A percentile compares a stretch with the other conserved stretches of the same genome.
Evolutionary conservation across 2,888 invertebrate species (phyloP).

Genomic region (Heliothis peltigera): DNA sequence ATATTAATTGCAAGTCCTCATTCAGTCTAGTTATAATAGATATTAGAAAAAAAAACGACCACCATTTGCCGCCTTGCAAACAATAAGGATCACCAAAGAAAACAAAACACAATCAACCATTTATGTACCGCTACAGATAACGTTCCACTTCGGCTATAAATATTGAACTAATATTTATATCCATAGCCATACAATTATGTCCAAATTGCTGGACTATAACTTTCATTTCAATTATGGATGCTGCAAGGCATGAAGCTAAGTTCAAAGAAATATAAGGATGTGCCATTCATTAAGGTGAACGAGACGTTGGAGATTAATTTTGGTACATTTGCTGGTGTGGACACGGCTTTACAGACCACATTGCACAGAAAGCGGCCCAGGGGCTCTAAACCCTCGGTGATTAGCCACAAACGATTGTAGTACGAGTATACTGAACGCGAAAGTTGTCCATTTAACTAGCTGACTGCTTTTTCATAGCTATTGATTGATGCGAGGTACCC

Average conservation of each 20-base stretch:
- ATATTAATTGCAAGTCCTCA: conserved; percentile 14
- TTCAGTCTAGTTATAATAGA: not conserved
- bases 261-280: not conserved
- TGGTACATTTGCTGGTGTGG: conserved; percentile 19
- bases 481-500: conserved; percentile 77
- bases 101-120: conserved; percentile 29
- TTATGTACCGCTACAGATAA: conserved; percentile 39
- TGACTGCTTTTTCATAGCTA: conserved; percentile 77
- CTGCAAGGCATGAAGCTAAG: conserved; percentile 7
- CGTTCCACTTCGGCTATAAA: conserved; percentile 41
- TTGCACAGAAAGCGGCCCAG: conserved; percentile 59
- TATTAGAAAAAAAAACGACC: conserved; percentile 4
- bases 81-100: conserved; percentile 19
- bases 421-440: conserved; percentile 73
- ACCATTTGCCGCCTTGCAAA: conserved; percentile 7
- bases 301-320: not conserved
- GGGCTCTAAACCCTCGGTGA: conserved; percentile 57
- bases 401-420: conserved; percentile 68
- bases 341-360: conserved; percentile 17
- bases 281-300: conserved; percentile 1
- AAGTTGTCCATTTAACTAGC: conserved; percentile 76
- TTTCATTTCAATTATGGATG: conserved; percentile 54
- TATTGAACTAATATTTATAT: conserved; percentile 40
- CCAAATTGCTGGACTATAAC: conserved; percentile 44
- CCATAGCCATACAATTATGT: conserved; percentile 48